Base-by-base conservation (phyloP, 2,113 vertebrate species). In the Romanogobio albipinnatus region DNA sequence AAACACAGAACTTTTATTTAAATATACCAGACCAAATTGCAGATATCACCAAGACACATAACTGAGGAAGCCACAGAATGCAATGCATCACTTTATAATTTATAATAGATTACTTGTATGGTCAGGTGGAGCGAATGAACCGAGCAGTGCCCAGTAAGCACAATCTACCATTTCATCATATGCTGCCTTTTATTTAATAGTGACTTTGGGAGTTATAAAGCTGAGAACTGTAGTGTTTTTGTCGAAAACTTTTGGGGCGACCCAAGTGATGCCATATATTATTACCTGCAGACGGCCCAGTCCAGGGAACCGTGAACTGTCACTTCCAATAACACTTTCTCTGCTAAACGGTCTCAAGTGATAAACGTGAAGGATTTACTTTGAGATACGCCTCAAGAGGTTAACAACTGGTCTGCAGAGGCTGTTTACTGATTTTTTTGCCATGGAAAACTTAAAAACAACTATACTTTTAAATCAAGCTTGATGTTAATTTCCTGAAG, bases 191-290 rank as follows among this genome's bases (percentile, higher is more conserved):
- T 1, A 64, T 76, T 81, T 86, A 74, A 86, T 59, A 36, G 58
- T 33, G 33, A 85, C 43, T 79, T 2, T 58, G 85, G 87, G 87
- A 85, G 64, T 84, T 39, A 62, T 88, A 85, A 88, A 68, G 49
- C 59, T 51, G 9, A 76, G 78, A 86, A 86, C 64, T 88, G 78
- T 82, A 74, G 73, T 17, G 81, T 88, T 45, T 59, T 81, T 81
- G 26, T 86, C 19, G 51, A 17, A 56, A 53, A 70, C 33, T 45
- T 84, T 81, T 81, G 58, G 43, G 68, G 76, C n/a, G 43, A 80
- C 58, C 47, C 75, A 82, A 61, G 39, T 53, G 76, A 66, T 19
- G 64, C 17, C 6, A 17, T 76, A 78, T 79, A 70, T 84, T 79
- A 70, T 84, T 86, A 81, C 49, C 36, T 81, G 22, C 74, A 62